A percentile compares a stretch with the other conserved stretches of the same genome.
phyloP scores from a whole-genome alignment of 2,797 vertebrate genomes.

The Xenopus petersii region DNA sequence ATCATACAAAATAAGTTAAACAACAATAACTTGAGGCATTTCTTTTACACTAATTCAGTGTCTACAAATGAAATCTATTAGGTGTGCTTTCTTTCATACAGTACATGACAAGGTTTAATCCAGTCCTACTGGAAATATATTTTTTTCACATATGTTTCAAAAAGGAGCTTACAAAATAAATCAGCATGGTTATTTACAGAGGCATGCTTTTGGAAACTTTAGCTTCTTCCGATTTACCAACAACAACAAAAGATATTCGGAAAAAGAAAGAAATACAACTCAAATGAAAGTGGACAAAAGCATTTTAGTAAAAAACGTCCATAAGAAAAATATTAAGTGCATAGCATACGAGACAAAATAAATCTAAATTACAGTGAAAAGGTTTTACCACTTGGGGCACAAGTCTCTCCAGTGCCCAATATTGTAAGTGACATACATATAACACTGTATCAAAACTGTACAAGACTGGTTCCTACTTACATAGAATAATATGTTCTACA shows the following conservation, averaged over 20 bases:
- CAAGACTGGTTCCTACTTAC: constrained; percentile 41
- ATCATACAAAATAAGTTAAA: constrained; percentile 71
- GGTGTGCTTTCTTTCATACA: constrained; percentile 53
- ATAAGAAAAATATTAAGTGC: constrained; percentile 57
- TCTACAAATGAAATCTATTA: constrained; percentile 53
- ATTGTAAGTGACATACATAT: background rate
- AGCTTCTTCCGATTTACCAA: background rate
- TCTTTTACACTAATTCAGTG: constrained; percentile 55
- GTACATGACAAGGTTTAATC: constrained; percentile 55
- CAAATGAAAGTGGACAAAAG: constrained; percentile 30
- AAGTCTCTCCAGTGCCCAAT: background rate
- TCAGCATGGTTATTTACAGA: constrained; percentile 54
- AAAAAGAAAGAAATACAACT: constrained; percentile 7
- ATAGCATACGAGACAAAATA: constrained; percentile 60
- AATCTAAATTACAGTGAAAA: constrained; percentile 56
- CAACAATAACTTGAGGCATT: constrained; percentile 57
- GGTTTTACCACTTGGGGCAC: background rate
- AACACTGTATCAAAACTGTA: constrained; percentile 43
- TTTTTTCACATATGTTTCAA: constrained; percentile 14
- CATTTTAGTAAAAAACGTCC: constrained; percentile 43
- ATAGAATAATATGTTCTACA: constrained; percentile 35
- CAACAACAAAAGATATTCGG: background rate
- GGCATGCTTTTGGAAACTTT: constrained; percentile 48
- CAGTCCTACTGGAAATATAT: constrained; percentile 53
- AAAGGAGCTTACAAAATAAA: constrained; percentile 15